phyloP scores from a whole-genome alignment of 2,113 vertebrate genomes.

The Onychorhynchus coronatus region DNA sequence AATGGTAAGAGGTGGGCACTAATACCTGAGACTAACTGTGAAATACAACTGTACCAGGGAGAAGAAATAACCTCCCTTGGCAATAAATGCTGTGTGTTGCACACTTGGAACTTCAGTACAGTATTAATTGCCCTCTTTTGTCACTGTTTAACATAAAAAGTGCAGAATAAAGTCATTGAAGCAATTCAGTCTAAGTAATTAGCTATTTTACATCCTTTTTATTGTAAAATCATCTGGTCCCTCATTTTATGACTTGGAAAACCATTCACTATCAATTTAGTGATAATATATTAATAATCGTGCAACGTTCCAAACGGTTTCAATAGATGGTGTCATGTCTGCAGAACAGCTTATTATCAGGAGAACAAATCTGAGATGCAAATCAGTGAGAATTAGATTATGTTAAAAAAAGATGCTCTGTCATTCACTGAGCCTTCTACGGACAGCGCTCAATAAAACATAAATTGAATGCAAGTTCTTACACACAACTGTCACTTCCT shows the following conservation, averaged over 20 bases:
- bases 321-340: constrained; percentile 6
- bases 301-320: background rate
- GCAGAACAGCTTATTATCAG: background rate
- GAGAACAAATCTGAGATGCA: constrained; percentile 10
- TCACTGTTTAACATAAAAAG: constrained; percentile 15
- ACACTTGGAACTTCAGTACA: background rate
- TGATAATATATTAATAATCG: constrained; percentile 28
- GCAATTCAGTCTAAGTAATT: background rate
- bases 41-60: background rate
- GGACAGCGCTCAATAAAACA: background rate
- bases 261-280: constrained; percentile 9
- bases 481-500: background rate
- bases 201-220: constrained; percentile 2
- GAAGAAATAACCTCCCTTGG: background rate
- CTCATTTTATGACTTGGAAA: constrained; percentile 1
- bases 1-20: background rate
- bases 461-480: background rate
- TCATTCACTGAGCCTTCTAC: background rate
- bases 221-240: constrained; percentile 19
- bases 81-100: background rate
- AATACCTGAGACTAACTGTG: background rate
- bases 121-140: constrained; percentile 24
- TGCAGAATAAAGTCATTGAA: constrained; percentile 14
- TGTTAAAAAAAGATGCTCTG: background rate
- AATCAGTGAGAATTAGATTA: constrained; percentile 12